Evolutionary conservation across 1,140 invertebrate species (phyloP), one percentile per base, ranked within the genome.

Genomic region (Penaeus indicus): DNA sequence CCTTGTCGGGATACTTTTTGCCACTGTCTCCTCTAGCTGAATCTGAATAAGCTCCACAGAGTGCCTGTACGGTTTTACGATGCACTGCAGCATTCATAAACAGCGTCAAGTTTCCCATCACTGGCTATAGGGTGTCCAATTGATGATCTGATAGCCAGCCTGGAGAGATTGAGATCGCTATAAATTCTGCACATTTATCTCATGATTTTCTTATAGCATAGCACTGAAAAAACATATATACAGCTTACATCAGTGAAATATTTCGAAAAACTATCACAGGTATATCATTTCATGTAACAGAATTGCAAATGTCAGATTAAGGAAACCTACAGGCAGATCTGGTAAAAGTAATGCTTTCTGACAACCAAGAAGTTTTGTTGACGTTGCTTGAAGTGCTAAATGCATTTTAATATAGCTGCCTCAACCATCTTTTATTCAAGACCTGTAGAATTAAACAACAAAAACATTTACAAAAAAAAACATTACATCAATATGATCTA

Each of bases 281-380:
- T 25, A 83, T 69, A 77, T 75, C 25, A 27, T 0, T 18, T 22
- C 0, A 54, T 89, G 89, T 13, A 1, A 88, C n/a, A 88, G 47
- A 69, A 25, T 18, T 79, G 2, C 16, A 77, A 79, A 79, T 42
- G 19, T 1, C 61, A 27, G 54, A 54, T 10, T 54, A 54, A 54
- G 54, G 25, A 61, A 18, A 94, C 94, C 94, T 94, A 97, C 96
- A 32, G 99, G 99, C 91, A 99, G 95, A 95, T 99, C 99, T 19
- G 98, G 94, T 99, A 99, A 93, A 99, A 99, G 92, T 99, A 99
- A 94, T 99, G 99, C 93, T 99, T 99, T 88, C 99, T 94, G 93
- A 99, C 99, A 94, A 99, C 90, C 94, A 94, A 8, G 97, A 99
- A 32, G 96, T 93, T 92, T 95, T 93, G 92, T 98, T 97, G 3